Evolutionary conservation across 2,113 vertebrate species (phyloP).

Genomic region (Oxygymnocypris stewartii): DNA sequence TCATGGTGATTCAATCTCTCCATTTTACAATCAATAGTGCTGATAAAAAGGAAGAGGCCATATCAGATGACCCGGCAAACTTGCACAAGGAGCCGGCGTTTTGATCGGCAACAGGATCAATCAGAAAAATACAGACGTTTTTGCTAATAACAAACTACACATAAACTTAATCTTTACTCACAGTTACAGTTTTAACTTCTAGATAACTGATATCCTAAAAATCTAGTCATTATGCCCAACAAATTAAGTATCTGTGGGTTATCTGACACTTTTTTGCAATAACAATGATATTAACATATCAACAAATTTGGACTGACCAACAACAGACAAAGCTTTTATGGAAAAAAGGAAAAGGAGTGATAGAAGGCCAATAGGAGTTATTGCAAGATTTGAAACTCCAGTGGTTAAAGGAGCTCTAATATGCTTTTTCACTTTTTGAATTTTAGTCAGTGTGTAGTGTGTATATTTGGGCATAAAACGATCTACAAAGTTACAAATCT

Average conservation of each 20-base stretch:
- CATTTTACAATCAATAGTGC: constrained; percentile 24
- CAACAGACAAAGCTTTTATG: not conserved
- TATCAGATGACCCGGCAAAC: not conserved
- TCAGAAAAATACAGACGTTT: not conserved
- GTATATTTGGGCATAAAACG: too few relatives aligned
- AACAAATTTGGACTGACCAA: not conserved
- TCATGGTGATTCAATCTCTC: constrained; percentile 15
- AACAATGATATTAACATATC: not conserved
- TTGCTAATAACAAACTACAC: not conserved
- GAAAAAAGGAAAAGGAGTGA: not conserved
- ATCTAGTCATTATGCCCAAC: not conserved
- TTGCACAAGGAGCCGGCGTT: not conserved
- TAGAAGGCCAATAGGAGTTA: not conserved
- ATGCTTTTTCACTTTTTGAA: too few relatives aligned
- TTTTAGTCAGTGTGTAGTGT: too few relatives aligned
- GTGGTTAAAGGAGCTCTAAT: not conserved
- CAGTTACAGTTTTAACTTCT: not conserved
- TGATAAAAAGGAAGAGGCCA: not conserved
- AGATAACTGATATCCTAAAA: not conserved
- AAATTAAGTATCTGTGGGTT: not conserved
- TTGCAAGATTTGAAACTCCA: not conserved
- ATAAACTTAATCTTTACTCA: not conserved
- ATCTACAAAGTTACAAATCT: too few relatives aligned
- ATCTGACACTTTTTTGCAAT: not conserved
- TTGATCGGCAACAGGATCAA: not conserved